Conservation (phyloP, 2,113 vertebrate genomes). For the Xenus cinereus region DNA sequence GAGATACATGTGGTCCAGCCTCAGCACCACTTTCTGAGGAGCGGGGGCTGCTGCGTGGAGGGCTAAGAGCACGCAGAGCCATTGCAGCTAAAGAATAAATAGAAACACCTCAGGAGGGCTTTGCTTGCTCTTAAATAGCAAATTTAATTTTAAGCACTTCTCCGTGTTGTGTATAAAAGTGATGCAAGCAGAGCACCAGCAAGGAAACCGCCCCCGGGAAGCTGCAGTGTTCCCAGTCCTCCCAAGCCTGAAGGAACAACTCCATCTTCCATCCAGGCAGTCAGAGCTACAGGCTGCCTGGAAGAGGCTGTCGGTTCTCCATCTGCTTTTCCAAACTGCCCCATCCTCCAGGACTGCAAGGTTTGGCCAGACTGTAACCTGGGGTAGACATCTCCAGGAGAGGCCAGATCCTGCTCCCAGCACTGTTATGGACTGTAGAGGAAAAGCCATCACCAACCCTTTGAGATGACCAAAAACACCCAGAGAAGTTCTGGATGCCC, state of each 20-base stretch:
- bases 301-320: neutral
- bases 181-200: neutral
- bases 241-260: neutral
- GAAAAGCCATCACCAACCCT: neutral
- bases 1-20: fast-evolving
- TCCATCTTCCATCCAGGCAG: neutral
- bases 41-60: neutral
- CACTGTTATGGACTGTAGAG: neutral
- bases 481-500: too few species aligned
- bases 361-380: neutral
- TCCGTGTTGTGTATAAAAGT: neutral
- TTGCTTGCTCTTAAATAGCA: neutral
- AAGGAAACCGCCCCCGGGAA: neutral
- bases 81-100: neutral
- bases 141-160: neutral
- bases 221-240: neutral
- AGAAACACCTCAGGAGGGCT: neutral
- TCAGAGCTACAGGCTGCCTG: neutral
- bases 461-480: neutral
- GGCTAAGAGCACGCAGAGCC: neutral
- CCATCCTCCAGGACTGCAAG: neutral
- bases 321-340: neutral
- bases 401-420: neutral
- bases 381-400: neutral
- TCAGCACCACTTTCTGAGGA: neutral